Base-by-base conservation (phyloP, 2,888 invertebrate genomes). In the Mycogona germanica region DNA sequence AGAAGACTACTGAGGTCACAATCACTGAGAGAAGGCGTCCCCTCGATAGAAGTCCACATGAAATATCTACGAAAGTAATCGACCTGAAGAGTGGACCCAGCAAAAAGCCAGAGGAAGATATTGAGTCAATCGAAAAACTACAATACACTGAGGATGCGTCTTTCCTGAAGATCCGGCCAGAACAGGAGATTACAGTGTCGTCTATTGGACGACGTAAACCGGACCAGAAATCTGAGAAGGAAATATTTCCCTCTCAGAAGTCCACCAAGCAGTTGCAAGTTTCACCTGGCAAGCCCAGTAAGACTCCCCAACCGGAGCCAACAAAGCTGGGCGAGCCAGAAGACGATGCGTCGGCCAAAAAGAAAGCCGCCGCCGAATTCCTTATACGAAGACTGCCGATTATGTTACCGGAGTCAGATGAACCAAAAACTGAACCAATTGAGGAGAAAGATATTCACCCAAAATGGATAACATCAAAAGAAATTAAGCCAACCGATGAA, bases 61-160 rank as follows among this genome's bases (percentile, higher is more conserved):
- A 51, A 29, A 19, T 56, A 47, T 23, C n/a, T n/a, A 50, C 42
- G 23, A 29, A 28, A 32, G 40, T 40, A 26, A 30, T 56, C 37
- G 25, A 12, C 21, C 29, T 32, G 40, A 49, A 49, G 28, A 44
- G n/a, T 28, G 30, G 25, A 21, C 32, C 12, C 23, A 19, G 37
- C 21, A 32, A 21, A 25, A 35, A 25, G 9, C 49, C 32, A 30
- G 28, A 17, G 23, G 17, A 19, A 17, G 65, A 76, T 51, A 68
- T 77, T 7, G 73, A 73, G 44, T 75, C 77, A 65, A 70, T 73
- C n/a, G 9, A 7, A 46, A 46, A 9, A 14, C 29, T 9, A 37
- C 19, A 9, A 6, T 17, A 49, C 38, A 26, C 17, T 4, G 49
- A 21, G 29, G 44, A 46, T n/a, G 17, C 23, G 6, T 17, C 40